Evolutionary conservation across 2,888 invertebrate genomes (phyloP).

Genomic region (Notodonta ziczac): DNA sequence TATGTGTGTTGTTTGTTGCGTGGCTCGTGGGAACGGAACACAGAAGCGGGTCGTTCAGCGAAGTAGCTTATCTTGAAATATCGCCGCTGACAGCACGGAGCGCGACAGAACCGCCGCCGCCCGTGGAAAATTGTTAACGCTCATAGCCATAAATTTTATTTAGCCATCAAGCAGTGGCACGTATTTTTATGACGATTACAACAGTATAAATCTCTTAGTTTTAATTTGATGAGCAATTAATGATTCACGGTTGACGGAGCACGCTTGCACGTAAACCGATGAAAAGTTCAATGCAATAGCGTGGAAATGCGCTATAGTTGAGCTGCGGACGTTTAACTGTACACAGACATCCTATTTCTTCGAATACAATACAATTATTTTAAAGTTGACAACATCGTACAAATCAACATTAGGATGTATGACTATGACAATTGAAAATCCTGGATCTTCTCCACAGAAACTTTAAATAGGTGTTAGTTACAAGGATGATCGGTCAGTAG

Average conservation of each 20-base stretch:
- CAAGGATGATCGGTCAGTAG: background rate
- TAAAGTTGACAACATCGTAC: no score
- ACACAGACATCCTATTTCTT: background rate
- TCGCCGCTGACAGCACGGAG: constrained; percentile 66
- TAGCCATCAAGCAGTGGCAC: constrained; percentile 51
- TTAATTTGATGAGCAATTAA: constrained; percentile 22
- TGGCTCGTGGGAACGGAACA: constrained; percentile 66
- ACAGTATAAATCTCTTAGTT: constrained; percentile 30
- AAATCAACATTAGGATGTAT: no score
- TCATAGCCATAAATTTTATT: constrained; percentile 63
- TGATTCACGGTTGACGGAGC: constrained; percentile 23
- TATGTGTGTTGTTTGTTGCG: constrained; percentile 37
- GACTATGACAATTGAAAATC: no score
- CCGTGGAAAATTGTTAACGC: constrained; percentile 63
- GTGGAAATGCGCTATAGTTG: background rate
- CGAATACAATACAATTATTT: no score
- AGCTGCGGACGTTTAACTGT: background rate
- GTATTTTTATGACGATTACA: constrained; percentile 47
- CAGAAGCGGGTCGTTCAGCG: constrained; percentile 52
- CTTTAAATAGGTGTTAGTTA: background rate
- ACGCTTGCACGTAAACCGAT: background rate
- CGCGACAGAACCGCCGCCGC: constrained; percentile 47
- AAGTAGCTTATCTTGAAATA: constrained; percentile 76
- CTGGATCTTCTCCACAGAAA: background rate
- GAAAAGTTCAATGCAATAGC: background rate